phyloP scores from a whole-genome alignment of 2,888 invertebrate species.

The Lasioglossum calceatum region DNA sequence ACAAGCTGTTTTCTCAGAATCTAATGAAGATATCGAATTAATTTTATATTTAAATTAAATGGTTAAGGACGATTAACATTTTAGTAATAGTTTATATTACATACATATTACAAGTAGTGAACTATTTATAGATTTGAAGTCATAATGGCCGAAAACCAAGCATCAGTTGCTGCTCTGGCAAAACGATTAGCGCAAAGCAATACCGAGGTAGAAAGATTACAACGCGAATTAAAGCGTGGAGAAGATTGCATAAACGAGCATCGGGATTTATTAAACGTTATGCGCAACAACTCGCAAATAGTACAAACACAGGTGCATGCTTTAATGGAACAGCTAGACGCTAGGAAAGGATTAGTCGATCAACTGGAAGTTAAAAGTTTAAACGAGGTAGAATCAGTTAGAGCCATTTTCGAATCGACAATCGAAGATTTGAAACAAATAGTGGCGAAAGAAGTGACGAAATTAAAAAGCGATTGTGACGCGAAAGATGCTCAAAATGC shows the following conservation, averaged over 20 bases:
- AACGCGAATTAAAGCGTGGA: conserved; percentile 74
- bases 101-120: not conserved
- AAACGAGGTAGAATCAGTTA: conserved; percentile 76
- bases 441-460: conserved; percentile 72
- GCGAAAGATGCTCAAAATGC: conserved; percentile 70
- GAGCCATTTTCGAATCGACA: conserved; percentile 73
- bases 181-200: conserved; percentile 78
- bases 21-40: too few species aligned
- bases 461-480: conserved; percentile 71
- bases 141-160: conserved; percentile 81
- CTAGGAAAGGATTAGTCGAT: conserved; percentile 74
- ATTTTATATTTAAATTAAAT: too few species aligned
- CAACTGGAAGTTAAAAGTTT: conserved; percentile 76
- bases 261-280: conserved; percentile 73
- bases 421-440: conserved; percentile 75
- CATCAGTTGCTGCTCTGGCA: conserved; percentile 79
- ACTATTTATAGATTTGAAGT: conserved; percentile 75
- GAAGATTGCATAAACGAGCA: conserved; percentile 76
- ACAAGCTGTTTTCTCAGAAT: too few species aligned
- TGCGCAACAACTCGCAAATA: conserved; percentile 77
- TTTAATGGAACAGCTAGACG: conserved; percentile 75
- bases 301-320: conserved; percentile 76
- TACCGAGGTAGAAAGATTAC: conserved; percentile 79
- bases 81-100: not conserved
- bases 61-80: too few species aligned